Base-by-base conservation (phyloP, 2,113 vertebrate species). In the Sinocyclocheilus anophthalmus region DNA sequence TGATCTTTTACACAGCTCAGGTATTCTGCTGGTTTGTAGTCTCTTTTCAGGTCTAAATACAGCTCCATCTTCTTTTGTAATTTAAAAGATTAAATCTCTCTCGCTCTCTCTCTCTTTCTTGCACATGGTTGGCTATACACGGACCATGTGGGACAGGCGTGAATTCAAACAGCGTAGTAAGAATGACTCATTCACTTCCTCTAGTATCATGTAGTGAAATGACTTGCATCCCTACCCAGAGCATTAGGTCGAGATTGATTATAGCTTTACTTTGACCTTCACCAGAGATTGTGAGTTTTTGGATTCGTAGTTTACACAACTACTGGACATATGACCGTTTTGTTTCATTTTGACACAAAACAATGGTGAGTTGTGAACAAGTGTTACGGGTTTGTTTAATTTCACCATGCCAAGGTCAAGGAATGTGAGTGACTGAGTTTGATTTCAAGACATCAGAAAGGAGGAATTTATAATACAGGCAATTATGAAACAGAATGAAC, bases 161-260 rank as follows among this genome's bases (percentile, higher is more conserved):
- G 79, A 48, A 22, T 12, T 86, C 57, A 83, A 50, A 67, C 70
- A 65, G 85, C 8, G 79, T 65, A 57, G n/a, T 86, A 82, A 81
- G 16, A 61, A 63, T 85, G 84, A 85, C 63, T 80, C 84, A 85
- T 59, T 45, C 55, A 48, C 67, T 57, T 61, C 42, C 77, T 50
- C 39, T 18, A 80, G 24, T 79, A 11, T 57, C 53, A 24, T 69
- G 75, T 20, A 67, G 48, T 72, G 63, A 76, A 18, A n/a, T 50
- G 76, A 81, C 48, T 73, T 65, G 78, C 45, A 42, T 83, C 81
- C 81, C 81, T 83, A 72, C 67, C 81, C 12, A 55, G 81, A 50
- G 65, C 26, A 55, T 33, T 33, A 72, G 65, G 48, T 72, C 48
- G 30, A 55, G 37, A 33, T 33, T 14, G 48, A 22, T 42, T 39